Conservation (phyloP, 1,140 invertebrate genomes). For the Thalassaphorura encarpata region DNA sequence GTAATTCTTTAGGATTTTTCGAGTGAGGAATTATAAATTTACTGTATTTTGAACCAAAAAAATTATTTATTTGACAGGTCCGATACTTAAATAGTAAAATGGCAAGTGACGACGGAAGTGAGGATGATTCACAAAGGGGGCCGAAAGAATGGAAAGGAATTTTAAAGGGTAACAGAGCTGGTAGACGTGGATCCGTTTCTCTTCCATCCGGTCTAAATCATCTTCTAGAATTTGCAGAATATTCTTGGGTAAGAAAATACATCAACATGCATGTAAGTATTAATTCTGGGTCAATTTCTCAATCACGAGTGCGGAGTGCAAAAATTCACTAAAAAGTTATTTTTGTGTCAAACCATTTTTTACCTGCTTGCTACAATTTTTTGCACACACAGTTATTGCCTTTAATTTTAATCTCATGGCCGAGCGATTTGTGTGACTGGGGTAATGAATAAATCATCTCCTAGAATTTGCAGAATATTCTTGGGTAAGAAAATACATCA, state of each 20-base stretch:
- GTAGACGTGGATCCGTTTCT: slow-evolving; percentile 33
- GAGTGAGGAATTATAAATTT: too few relatives aligned
- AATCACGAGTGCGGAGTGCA: neutral
- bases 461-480: slow-evolving; percentile 22
- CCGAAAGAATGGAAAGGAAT: too few relatives aligned
- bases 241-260: slow-evolving; percentile 26
- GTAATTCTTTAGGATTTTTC: too few relatives aligned
- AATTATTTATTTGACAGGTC: too few relatives aligned
- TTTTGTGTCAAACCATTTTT: neutral
- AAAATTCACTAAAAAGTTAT: neutral
- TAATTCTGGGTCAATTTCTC: neutral
- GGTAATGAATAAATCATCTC: slow-evolving; percentile 25
- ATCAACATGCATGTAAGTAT: neutral
- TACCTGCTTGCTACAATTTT: neutral
- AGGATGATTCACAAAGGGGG: too few relatives aligned
- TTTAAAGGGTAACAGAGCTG: neutral
- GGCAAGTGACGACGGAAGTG: too few relatives aligned
- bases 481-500: slow-evolving; percentile 26
- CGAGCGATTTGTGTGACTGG: neutral
- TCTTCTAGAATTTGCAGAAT: slow-evolving; percentile 21
- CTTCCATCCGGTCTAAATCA: slow-evolving; percentile 32
- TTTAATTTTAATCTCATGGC: neutral
- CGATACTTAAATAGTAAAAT: too few relatives aligned
- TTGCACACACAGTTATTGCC: neutral
- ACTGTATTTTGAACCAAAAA: too few relatives aligned